Base-by-base conservation (phyloP, 2,797 vertebrate genomes). In the Gallirallus australis region DNA sequence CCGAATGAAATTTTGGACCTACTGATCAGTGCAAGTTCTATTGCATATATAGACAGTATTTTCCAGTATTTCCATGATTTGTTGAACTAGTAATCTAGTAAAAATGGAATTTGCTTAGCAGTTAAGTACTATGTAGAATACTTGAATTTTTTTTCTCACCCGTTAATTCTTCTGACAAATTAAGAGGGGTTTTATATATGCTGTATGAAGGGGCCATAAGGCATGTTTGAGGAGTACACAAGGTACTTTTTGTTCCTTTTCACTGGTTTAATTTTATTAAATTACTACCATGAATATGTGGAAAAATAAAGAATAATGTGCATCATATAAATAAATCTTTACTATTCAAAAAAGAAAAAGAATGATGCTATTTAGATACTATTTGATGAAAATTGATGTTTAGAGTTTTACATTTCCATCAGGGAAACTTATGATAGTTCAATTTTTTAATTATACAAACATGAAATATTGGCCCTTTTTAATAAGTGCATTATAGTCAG, bases 401-500 rank as follows among this genome's bases (percentile, higher is more conserved):
- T 65, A 68, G 52, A 13, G 12, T 59, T 89, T 89, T 82, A 57
- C 20, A 68, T 86, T 94, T 89, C 39, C 28, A 64, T 8, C 2
- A n/a, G n/a, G 40, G 42, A 93, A 90, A 69, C 19, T 71, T 95
- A 64, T 83, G 45, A n/a, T 27, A 40, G 27, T 69, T 82, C 19
- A 33, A 2, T 63, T 97, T 48, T 91, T 78, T 61, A 42, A 39
- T 88, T 89, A 68, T 71, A 20, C 28, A 82, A 77, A 89, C 8
- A 84, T 85, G 39, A 83, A 89, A 89, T 39, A 37, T 84, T 64
- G 15, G 31, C 6, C 64, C 47, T 85, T 95, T 90, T 57, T 20
- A 73, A 61, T 60, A 82, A 90, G 39, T 90, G 80, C 82, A 47
- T 93, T 95, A 52, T 92, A 96, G 93, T 30, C 91, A 28, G 37